Evolutionary conservation across 2,888 invertebrate species (phyloP).

Genomic region (Serripes groenlandicus): DNA sequence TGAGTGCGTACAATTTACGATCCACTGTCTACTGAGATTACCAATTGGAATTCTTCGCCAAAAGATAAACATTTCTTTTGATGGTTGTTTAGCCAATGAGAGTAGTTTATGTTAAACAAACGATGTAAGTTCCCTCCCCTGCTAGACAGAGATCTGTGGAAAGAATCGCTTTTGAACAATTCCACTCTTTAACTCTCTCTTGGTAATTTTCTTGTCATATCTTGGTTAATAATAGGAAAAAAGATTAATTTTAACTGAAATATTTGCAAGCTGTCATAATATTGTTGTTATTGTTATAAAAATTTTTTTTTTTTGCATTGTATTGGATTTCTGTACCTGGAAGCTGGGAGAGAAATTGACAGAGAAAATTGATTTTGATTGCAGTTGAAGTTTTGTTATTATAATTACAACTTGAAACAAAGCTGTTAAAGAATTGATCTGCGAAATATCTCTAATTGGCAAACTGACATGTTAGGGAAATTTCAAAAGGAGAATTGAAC

Average conservation of each 20-base stretch:
- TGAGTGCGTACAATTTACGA: constrained; percentile 60
- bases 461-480: constrained; percentile 10
- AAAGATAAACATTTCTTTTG: constrained; percentile 53
- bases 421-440: constrained; percentile 22
- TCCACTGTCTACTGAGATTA: constrained; percentile 53
- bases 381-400: constrained; percentile 10
- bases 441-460: constrained; percentile 18
- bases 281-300: background rate
- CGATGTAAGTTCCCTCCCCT: background rate
- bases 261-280: background rate
- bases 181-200: background rate
- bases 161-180: background rate
- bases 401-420: constrained; percentile 12
- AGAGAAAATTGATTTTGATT: background rate
- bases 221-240: background rate
- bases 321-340: background rate
- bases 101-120: constrained; percentile 24
- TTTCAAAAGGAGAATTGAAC: constrained; percentile 13
- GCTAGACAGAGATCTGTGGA: constrained; percentile 12
- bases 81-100: constrained; percentile 53
- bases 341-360: background rate
- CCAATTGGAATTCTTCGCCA: constrained; percentile 64
- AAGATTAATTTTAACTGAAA: background rate
- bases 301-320: background rate
- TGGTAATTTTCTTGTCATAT: constrained; percentile 9